A percentile compares a stretch with the other conserved stretches of the same genome.
These are phyloP conservation scores for Pyrocoelia pectoralis DNA, from an alignment of 2,888 invertebrate species.

Conservation along the genomic window DNA sequence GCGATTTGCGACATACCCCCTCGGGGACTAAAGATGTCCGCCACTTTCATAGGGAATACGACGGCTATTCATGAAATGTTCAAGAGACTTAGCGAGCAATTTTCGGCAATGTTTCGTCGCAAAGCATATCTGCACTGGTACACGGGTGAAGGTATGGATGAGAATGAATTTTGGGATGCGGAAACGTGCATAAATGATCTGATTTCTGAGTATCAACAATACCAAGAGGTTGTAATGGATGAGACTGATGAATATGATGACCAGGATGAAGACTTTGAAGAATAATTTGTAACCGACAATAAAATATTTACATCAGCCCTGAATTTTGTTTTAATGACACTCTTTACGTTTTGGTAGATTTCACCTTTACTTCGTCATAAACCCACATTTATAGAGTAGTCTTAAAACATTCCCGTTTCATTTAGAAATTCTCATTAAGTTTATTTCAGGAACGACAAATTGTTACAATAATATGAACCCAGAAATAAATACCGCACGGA, in stretches of 20 bases:
- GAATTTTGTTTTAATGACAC: no score
- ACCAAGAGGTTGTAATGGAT: no score
- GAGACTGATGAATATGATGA: no score
- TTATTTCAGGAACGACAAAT: conserved; percentile 76
- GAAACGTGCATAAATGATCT: conserved; percentile 78
- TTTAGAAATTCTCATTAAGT: not conserved
- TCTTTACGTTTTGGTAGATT: no score
- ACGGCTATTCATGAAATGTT: conserved; percentile 81
- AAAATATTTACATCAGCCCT: no score
- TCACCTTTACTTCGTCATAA: no score
- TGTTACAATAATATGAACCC: conserved; percentile 79
- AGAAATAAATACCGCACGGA: conserved; percentile 57
- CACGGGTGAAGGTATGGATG: conserved; percentile 78
- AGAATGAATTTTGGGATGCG: conserved; percentile 77
- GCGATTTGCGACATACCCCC: conserved; percentile 77
- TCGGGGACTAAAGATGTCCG: conserved; percentile 58
- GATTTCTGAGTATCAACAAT: conserved; percentile 54
- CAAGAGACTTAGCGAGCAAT: conserved; percentile 63
- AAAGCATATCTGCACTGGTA: conserved; percentile 84
- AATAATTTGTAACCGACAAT: no score
- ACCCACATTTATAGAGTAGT: conserved; percentile 91
- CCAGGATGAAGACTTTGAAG: no score
- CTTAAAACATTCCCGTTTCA: conserved; percentile 68
- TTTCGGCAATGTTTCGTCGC: conserved; percentile 71
- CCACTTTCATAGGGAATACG: conserved; percentile 66